These are phyloP conservation scores for Zygothrica quintamaculata DNA, from an alignment of 2,888 invertebrate species.

Conservation along the genomic window DNA sequence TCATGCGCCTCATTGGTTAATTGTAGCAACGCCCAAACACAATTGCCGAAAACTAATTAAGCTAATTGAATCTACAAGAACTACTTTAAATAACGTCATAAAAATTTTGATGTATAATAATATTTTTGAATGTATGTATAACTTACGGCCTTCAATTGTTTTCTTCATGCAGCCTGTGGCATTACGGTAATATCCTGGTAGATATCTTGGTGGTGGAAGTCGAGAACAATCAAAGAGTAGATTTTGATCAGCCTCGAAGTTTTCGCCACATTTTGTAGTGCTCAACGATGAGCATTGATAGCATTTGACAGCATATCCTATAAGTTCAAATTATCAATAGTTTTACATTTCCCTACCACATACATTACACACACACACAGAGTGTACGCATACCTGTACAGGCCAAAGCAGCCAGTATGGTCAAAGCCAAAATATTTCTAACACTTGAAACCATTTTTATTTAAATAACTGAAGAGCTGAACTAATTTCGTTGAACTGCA, in stretches of 20 bases:
- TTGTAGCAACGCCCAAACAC: slow-evolving; percentile 10
- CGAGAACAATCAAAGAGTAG: slow-evolving; percentile 76
- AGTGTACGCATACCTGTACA: slow-evolving; percentile 73
- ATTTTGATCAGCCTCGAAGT: slow-evolving; percentile 73
- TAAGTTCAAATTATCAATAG: neutral
- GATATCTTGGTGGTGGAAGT: slow-evolving; percentile 73
- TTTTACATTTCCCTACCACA: neutral
- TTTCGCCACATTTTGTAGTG: slow-evolving; percentile 78
- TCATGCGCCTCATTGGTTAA: slow-evolving; percentile 17
- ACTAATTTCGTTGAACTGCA: slow-evolving; percentile 43
- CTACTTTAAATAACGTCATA: slow-evolving; percentile 43
- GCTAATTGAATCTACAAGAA: slow-evolving; percentile 39
- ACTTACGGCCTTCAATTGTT: slow-evolving; percentile 80
- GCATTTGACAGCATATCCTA: slow-evolving; percentile 83
- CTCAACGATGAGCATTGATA: slow-evolving; percentile 82
- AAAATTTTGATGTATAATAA: too few species aligned
- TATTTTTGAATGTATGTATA: too few species aligned
- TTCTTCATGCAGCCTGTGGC: slow-evolving; percentile 84
- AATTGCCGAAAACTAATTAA: slow-evolving; percentile 36
- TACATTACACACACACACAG: neutral
- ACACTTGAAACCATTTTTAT: slow-evolving; percentile 79
- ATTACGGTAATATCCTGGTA: slow-evolving; percentile 63
- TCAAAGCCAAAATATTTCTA: slow-evolving; percentile 72
- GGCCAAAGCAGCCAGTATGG: slow-evolving; percentile 74
- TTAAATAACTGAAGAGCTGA: neutral